These are phyloP conservation scores for Meiosimyza platycephala DNA, from an alignment of 2,888 invertebrate genomes.

Conservation along the genomic window DNA sequence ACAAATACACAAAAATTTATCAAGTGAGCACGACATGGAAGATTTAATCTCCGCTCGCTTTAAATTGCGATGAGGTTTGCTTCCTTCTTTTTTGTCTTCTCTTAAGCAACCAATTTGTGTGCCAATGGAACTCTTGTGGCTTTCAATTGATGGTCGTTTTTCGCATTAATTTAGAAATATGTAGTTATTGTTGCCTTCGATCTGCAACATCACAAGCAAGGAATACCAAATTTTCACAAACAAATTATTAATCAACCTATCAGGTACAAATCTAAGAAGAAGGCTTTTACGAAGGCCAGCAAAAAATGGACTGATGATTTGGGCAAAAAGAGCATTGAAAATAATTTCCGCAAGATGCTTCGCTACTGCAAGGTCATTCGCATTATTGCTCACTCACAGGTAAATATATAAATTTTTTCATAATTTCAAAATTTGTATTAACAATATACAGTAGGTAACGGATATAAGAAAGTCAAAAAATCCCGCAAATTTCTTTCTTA, in stretches of 20 bases:
- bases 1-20: slow-evolving; percentile 13
- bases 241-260: slow-evolving; percentile 40
- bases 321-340: slow-evolving; percentile 96
- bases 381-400: slow-evolving; percentile 98
- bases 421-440: neutral
- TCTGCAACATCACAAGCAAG: slow-evolving; percentile 5
- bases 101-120: slow-evolving; percentile 52
- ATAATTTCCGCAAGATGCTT: slow-evolving; percentile 96
- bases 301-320: slow-evolving; percentile 99
- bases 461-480: no score
- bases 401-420: slow-evolving; percentile 64
- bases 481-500: no score
- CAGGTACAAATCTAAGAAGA: slow-evolving; percentile 99
- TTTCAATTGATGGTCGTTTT: neutral
- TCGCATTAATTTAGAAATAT: neutral
- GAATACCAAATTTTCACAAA: slow-evolving; percentile 19
- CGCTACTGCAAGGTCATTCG: slow-evolving; percentile 98
- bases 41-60: slow-evolving; percentile 76
- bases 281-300: slow-evolving; percentile 98
- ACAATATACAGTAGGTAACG: no score
- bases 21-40: slow-evolving; percentile 63
- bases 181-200: neutral
- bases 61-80: slow-evolving; percentile 72
- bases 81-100: slow-evolving; percentile 59
- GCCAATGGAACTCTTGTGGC: slow-evolving; percentile 47